Base-by-base conservation (phyloP, 2,797 vertebrate genomes). In the Cossypha polioptera region DNA sequence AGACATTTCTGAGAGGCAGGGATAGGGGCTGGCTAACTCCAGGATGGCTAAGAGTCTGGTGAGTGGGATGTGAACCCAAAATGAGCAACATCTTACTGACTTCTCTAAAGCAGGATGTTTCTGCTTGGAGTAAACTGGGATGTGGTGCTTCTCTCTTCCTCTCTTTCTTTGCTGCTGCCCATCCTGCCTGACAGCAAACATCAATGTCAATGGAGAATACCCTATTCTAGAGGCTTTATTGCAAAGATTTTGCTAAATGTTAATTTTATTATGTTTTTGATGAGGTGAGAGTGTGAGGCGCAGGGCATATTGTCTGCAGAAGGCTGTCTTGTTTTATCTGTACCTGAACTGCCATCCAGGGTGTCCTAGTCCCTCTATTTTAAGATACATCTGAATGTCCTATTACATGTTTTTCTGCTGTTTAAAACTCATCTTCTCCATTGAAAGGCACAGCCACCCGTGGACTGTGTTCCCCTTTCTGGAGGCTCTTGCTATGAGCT, bases 381-480 rank as follows among this genome's bases (percentile, higher is more conserved):
- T 66, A 29, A 66, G 43, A 45, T 35, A 50, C 10, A 78, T 10
- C n/a, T 71, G 24, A 58, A 50, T 29, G 31, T 13, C 61, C 29
- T 0, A 0, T 76, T 77, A 5, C 2, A 20, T 29, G 6, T 54
- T 86, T 86, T 54, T 29, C 47, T n/a, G 10, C 24, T 90, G 33
- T 43, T 21, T 24, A 67, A 12, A 50, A 3, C 18, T 53, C 24
- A 16, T 29, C 13, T 73, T 68, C 29, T 63, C 36, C 14, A 13
- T 5, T 17, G 35, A n/a, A 81, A 81, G 36, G 31, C 7, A 3
- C 11, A 35, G 3, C 20, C 20, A 42, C 42, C 12, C 2, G 0
- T 14, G 25, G 57, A 38, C 35, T 62, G 15, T 31, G 6, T 5
- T 75, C 22, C 10, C 16, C n/a, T 75, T 88, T 40, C 54, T 72